A percentile compares a stretch with the other conserved stretches of the same genome.
Evolutionary conservation across 1,140 invertebrate genomes (phyloP).

Genomic region (Macrobrachium nipponense): DNA sequence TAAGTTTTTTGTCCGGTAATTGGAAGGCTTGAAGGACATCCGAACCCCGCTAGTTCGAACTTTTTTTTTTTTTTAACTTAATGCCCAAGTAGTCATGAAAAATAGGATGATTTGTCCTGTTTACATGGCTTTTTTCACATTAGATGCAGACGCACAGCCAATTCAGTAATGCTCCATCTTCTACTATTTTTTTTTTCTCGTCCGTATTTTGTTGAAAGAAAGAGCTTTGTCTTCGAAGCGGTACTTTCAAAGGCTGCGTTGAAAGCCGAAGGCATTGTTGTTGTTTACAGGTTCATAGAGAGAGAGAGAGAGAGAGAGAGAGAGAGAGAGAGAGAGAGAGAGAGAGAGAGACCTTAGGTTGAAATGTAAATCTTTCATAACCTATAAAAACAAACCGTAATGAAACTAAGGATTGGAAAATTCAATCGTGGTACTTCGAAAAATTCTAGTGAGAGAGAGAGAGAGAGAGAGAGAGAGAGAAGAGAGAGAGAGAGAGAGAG

Average conservation of each 20-base stretch:
- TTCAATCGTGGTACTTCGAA: not conserved
- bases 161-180: no score
- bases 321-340: slow-evolving; percentile 10
- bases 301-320: not conserved
- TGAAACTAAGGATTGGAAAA: not conserved
- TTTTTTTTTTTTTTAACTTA: no score
- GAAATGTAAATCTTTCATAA: not conserved
- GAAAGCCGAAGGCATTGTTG: not conserved
- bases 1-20: no score
- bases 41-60: no score
- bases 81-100: no score
- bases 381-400: not conserved
- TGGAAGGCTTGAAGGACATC: no score
- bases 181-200: no score
- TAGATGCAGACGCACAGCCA: no score
- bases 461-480: not conserved
- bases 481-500: slow-evolving; percentile 25
- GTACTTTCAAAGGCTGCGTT: not conserved
- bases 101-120: no score
- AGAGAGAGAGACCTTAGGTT: not conserved
- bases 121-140: no score
- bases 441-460: not conserved
- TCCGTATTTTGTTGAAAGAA: no score
- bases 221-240: not conserved
- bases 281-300: not conserved